Evolutionary conservation across 1,140 invertebrate genomes (phyloP).

Genomic region (Brachionus manjavacas): DNA sequence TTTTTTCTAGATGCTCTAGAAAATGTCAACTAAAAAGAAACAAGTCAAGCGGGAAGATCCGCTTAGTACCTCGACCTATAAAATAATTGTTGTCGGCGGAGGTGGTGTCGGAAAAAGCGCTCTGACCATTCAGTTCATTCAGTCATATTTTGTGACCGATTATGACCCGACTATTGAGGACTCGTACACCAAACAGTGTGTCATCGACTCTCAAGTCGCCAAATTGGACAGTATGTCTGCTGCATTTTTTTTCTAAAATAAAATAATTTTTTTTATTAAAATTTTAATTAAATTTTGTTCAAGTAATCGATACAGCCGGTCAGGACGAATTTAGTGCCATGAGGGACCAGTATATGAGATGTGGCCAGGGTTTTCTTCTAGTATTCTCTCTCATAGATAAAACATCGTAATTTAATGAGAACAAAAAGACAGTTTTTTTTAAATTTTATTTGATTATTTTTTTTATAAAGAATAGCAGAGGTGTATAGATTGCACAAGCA

Average conservation of each 20-base stretch:
- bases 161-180: slow-evolving; percentile 56
- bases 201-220: slow-evolving; percentile 84
- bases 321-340: slow-evolving; percentile 94
- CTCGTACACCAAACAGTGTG: slow-evolving; percentile 68
- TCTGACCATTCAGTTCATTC: slow-evolving; percentile 70
- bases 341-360: slow-evolving; percentile 85
- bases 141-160: slow-evolving; percentile 49
- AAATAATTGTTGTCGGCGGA: slow-evolving; percentile 37
- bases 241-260: not conserved
- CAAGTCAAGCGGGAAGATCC: slow-evolving; percentile 7
- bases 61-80: slow-evolving; percentile 24
- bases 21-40: slow-evolving; percentile 10
- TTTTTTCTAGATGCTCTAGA: not conserved
- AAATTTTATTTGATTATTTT: not conserved
- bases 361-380: slow-evolving; percentile 58
- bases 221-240: slow-evolving; percentile 67
- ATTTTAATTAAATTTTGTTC: not conserved
- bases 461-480: not conserved
- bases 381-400: slow-evolving; percentile 89
- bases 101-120: slow-evolving; percentile 55
- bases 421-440: not conserved
- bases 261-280: not conserved
- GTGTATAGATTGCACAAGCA: slow-evolving; percentile 87
- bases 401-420: slow-evolving; percentile 78
- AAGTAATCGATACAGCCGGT: slow-evolving; percentile 84